These are phyloP conservation scores for Pseudochromis fuscus DNA, from an alignment of 2,797 vertebrate genomes.

Conservation along the genomic window DNA sequence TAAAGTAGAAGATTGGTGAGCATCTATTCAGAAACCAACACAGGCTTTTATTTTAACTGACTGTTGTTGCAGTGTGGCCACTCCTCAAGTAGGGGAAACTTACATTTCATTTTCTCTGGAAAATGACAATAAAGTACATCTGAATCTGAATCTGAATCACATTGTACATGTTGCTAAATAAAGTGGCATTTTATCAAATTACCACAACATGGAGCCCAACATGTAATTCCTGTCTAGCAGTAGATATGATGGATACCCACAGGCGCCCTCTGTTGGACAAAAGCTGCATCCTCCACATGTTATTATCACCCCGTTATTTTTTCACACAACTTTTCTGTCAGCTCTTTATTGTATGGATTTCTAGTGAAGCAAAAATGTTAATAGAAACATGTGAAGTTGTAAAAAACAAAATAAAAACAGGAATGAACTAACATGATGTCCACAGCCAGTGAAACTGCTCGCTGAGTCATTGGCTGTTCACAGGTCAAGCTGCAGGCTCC, in stretches of 20 bases:
- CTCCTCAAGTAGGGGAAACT: too few relatives aligned
- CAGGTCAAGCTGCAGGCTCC: conserved; percentile 1
- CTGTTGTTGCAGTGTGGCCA: too few relatives aligned
- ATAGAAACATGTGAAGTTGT: conserved; percentile 37
- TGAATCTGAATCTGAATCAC: too few relatives aligned
- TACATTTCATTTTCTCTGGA: too few relatives aligned
- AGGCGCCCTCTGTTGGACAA: conserved; percentile 14
- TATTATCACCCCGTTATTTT: background rate
- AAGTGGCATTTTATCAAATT: background rate
- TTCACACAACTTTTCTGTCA: background rate
- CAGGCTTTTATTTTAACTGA: too few relatives aligned
- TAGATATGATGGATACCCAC: background rate
- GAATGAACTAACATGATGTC: background rate
- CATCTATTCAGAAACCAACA: background rate
- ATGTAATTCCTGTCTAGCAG: background rate
- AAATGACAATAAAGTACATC: too few relatives aligned
- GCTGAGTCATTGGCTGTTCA: conserved; percentile 23
- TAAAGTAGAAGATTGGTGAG: too few relatives aligned
- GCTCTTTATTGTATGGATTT: conserved; percentile 40
- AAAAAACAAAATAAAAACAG: background rate
- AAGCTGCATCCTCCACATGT: conserved; percentile 19
- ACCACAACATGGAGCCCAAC: background rate
- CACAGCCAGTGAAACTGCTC: conserved; percentile 2
- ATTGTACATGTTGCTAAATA: background rate
- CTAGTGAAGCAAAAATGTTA: conserved; percentile 36